phyloP scores from a whole-genome alignment of 2,113 vertebrate genomes.

The Ctenodactylus gundi region DNA sequence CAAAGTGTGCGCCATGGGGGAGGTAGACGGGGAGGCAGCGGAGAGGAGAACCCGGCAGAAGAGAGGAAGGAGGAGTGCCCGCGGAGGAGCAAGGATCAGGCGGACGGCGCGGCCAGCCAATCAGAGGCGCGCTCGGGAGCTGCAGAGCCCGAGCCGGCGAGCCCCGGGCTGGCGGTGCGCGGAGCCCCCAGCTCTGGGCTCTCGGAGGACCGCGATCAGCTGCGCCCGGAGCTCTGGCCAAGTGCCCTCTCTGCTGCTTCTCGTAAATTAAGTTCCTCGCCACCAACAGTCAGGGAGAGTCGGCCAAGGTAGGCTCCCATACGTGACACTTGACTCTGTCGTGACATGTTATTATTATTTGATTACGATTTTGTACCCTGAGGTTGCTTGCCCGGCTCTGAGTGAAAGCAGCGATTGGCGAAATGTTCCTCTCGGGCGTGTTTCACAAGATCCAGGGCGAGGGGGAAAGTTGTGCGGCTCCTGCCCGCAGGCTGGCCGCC shows the following conservation, averaged over 20 bases:
- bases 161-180: slow-evolving; percentile 77
- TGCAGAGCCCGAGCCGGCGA: slow-evolving; percentile 80
- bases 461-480: slow-evolving; percentile 77
- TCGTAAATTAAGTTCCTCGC: slow-evolving; percentile 82
- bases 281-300: slow-evolving; percentile 86
- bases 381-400: slow-evolving; percentile 56
- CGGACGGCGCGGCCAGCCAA: slow-evolving; percentile 80
- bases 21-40: background rate
- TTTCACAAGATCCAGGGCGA: slow-evolving; percentile 27
- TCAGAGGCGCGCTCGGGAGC: slow-evolving; percentile 81
- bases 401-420: slow-evolving; percentile 22
- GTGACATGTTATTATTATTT: slow-evolving; percentile 28
- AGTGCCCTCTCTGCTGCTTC: slow-evolving; percentile 76
- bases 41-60: background rate
- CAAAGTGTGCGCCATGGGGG: slow-evolving; percentile 20
- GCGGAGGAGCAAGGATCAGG: slow-evolving; percentile 64
- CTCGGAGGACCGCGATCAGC: slow-evolving; percentile 81
- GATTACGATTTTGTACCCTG: slow-evolving; percentile 43
- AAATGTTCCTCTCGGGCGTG: background rate
- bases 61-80: slow-evolving; percentile 57
- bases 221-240: slow-evolving; percentile 73
- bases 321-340: slow-evolving; percentile 73
- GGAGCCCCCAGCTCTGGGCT: slow-evolving; percentile 71
- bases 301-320: slow-evolving; percentile 85
- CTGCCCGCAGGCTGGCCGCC: background rate